Evolutionary conservation across 2,113 vertebrate genomes (phyloP).

Genomic region (Heliornis fulica): DNA sequence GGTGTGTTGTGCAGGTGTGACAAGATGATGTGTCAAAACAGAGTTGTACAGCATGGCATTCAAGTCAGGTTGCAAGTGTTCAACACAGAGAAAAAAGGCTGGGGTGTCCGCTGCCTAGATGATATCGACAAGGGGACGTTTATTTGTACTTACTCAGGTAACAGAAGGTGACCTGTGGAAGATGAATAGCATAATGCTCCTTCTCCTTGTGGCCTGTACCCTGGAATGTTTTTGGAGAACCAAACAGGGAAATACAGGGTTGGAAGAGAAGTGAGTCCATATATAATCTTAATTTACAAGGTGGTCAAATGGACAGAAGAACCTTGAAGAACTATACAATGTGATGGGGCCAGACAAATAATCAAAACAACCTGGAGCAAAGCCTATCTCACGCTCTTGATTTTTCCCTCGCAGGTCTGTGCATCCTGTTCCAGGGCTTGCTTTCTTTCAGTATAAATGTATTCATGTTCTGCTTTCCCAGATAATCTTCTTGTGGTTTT

Average conservation of each 20-base stretch:
- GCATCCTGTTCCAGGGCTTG: background rate
- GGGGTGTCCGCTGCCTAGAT: slow-evolving; percentile 92
- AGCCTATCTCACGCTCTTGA: background rate
- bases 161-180: background rate
- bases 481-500: background rate
- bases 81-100: slow-evolving; percentile 80
- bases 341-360: background rate
- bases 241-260: accelerated
- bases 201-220: background rate
- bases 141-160: slow-evolving; percentile 92
- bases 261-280: background rate
- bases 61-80: slow-evolving; percentile 90
- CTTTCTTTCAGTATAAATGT: background rate
- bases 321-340: background rate
- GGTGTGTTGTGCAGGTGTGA: slow-evolving; percentile 88
- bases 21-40: slow-evolving; percentile 86
- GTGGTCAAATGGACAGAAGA: background rate
- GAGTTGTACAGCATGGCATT: slow-evolving; percentile 89
- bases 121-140: slow-evolving; percentile 92
- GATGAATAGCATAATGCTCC: background rate
- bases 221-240: background rate
- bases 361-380: background rate
- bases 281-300: background rate
- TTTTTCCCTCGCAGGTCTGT: background rate
- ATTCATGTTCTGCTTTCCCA: background rate